Evolutionary conservation across 1,140 invertebrate genomes (phyloP).

Genomic region (Drosophila kikkawai): DNA sequence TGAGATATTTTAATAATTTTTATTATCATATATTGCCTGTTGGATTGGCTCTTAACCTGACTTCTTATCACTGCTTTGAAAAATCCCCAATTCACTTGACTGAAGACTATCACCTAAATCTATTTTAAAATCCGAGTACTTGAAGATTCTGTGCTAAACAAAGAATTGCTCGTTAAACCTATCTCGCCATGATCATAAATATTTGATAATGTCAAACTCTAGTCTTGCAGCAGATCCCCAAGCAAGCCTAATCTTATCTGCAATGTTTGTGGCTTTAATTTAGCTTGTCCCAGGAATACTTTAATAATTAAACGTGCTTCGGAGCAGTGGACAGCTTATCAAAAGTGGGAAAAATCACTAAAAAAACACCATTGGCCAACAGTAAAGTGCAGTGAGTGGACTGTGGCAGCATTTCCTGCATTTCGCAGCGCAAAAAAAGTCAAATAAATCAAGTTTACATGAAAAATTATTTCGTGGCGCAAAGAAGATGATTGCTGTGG

Average conservation of each 20-base stretch:
- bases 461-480: slow-evolving; percentile 46
- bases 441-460: slow-evolving; percentile 58
- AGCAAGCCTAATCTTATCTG: slow-evolving; percentile 23
- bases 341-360: slow-evolving; percentile 24
- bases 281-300: slow-evolving; percentile 15
- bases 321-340: slow-evolving; percentile 9
- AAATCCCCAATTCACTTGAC: not conserved
- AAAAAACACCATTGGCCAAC: slow-evolving; percentile 12
- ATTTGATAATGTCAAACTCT: slow-evolving; percentile 3
- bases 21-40: not conserved
- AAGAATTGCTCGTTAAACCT: not conserved
- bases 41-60: no score
- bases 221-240: not conserved
- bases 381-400: slow-evolving; percentile 22
- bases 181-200: slow-evolving; percentile 8
- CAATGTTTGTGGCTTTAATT: slow-evolving; percentile 17
- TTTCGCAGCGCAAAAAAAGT: slow-evolving; percentile 26
- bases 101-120: not conserved
- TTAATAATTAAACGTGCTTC: slow-evolving; percentile 18
- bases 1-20: not conserved
- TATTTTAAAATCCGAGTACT: slow-evolving; percentile 1
- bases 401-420: slow-evolving; percentile 34
- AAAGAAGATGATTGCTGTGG: slow-evolving; percentile 43
- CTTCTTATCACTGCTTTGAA: not conserved
- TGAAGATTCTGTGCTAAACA: not conserved